Evolutionary conservation across 2,888 invertebrate genomes (phyloP).

Genomic region (Perithous albicinctus): DNA sequence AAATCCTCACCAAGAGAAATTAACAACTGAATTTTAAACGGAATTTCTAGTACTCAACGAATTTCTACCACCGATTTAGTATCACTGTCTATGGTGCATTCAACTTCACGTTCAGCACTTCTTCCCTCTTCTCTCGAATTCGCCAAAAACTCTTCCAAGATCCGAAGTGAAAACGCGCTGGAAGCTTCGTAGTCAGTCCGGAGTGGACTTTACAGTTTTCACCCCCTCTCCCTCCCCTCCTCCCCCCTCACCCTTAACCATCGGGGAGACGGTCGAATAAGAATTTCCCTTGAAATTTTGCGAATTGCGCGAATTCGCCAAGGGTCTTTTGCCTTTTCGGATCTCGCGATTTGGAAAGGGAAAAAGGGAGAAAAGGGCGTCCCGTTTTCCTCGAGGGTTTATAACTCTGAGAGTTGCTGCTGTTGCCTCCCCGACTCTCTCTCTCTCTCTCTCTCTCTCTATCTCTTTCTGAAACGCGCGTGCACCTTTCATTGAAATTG

Average conservation of each 20-base stretch:
- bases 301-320: slow-evolving; percentile 40
- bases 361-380: slow-evolving; percentile 4
- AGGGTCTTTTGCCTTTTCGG: slow-evolving; percentile 27
- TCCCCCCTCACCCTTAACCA: not conserved
- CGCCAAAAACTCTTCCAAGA: slow-evolving; percentile 15
- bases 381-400: slow-evolving; percentile 39
- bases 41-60: slow-evolving; percentile 74
- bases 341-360: slow-evolving; percentile 6
- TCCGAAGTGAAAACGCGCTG: not conserved
- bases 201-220: slow-evolving; percentile 40
- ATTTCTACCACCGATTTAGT: slow-evolving; percentile 71
- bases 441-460: no score
- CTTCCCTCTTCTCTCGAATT: not conserved
- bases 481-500: slow-evolving; percentile 67
- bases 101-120: not conserved
- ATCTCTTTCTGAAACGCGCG: slow-evolving; percentile 19
- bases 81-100: not conserved
- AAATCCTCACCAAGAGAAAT: slow-evolving; percentile 72
- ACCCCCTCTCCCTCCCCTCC: not conserved
- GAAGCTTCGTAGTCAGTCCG: not conserved
- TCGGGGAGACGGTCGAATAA: slow-evolving; percentile 24
- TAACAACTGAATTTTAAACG: slow-evolving; percentile 73
- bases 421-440: slow-evolving; percentile 22
- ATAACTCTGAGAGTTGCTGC: slow-evolving; percentile 33
- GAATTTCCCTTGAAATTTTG: slow-evolving; percentile 42